Base-by-base conservation (phyloP, 2,888 invertebrate species). In the Cheilosia soror region DNA sequence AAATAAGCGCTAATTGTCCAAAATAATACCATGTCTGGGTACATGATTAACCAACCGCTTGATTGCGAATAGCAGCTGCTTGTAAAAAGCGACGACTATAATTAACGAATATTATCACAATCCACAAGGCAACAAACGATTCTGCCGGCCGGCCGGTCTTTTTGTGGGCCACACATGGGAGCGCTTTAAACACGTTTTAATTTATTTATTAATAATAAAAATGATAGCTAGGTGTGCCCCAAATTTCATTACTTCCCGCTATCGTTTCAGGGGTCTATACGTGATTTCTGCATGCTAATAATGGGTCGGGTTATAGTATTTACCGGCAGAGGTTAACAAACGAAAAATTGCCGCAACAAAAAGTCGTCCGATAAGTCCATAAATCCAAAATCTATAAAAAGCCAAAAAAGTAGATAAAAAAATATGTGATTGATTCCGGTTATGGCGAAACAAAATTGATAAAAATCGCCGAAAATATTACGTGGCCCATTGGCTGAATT, bases 231-330 rank as follows among this genome's bases (percentile, higher is more conserved):
- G 71, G 60, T 62, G 60, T 62, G 71, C 25, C 51, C 40, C 51
- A 62, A 25, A 60, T 44, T 44, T 60, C 31, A 71, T 57, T 37
- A 60, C 58, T 71, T 60, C 47, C 49, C 71, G 40, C 49, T 71
- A 31, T 44, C 57, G 37, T 47, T 47, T 15, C 37, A 7, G 33
- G 7, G 3, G 42, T 2, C 33, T 33, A 33, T 33, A 68, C 27
- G 4, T 13, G 5, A 13, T 47, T 51, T 33, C 15, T 51, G 49
- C 47, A 49, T 60, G 40, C 13, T 42, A 51, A 51, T 53, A 13
- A 5, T 29, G 9, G 13, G 25, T 20, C 20, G 27, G 37, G 37
- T n/a, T 11, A 13, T n/a, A 31, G 27, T 29, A 60, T 15, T 31
- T 63, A 15, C 42, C 60, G 25, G 7, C 42, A 51, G 31, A 53